Conservation (phyloP, 1,140 invertebrate genomes). For the Bathynomus jamesi region DNA sequence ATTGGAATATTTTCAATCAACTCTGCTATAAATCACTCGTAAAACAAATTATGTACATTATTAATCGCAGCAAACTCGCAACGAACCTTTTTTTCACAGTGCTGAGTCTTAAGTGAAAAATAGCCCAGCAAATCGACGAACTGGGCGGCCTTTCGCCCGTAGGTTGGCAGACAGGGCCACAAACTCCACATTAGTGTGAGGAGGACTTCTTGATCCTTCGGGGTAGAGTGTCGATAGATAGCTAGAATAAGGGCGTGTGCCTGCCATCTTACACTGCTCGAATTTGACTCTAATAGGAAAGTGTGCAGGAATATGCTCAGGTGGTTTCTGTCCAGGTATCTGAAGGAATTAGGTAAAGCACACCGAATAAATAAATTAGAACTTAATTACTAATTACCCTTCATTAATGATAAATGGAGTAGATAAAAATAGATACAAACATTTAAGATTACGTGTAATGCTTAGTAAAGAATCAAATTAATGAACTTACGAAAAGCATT, state of each 20-base stretch:
- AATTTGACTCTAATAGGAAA: constrained; percentile 88
- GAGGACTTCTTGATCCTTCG: constrained; percentile 65
- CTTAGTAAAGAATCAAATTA: no score
- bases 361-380: neutral
- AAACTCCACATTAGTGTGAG: constrained; percentile 79
- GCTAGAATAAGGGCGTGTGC: constrained; percentile 80
- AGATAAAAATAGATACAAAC: no score
- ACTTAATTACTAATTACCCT: neutral
- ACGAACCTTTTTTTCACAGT: constrained; percentile 38
- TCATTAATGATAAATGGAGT: neutral
- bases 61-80: no score
- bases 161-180: constrained; percentile 82
- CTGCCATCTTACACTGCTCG: constrained; percentile 87
- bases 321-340: constrained; percentile 29
- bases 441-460: no score
- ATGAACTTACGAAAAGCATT: constrained; percentile 47
- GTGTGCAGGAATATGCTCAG: constrained; percentile 70
- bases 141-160: constrained; percentile 86
- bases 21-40: no score
- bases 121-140: constrained; percentile 94
- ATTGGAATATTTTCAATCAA: no score
- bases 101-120: constrained; percentile 70
- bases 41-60: no score
- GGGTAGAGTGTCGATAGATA: constrained; percentile 72
- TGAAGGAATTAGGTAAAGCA: neutral